Percentiles rank a stretch among this genome's conserved stretches.
Conservation (phyloP, 2,888 invertebrate species). For the Apamea epomidion region DNA sequence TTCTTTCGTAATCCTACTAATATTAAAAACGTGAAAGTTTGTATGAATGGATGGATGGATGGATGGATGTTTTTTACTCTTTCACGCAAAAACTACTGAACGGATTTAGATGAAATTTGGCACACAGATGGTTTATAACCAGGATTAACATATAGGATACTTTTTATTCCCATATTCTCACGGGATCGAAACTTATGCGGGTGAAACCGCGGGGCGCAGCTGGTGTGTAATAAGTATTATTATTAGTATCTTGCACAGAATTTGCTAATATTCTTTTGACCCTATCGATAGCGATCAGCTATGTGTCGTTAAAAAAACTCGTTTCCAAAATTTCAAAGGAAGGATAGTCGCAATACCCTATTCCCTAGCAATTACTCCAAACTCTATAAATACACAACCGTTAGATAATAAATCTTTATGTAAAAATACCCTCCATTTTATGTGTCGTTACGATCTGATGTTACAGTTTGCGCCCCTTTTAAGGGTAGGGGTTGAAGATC, state of each 20-base stretch:
- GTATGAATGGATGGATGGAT: no score
- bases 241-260: background rate
- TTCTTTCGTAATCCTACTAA: no score
- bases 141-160: no score
- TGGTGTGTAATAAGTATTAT: background rate
- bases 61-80: no score
- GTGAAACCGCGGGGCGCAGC: no score
- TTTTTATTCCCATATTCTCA: no score
- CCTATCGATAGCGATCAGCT: background rate
- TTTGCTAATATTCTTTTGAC: background rate
- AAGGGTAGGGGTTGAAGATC: slow-evolving; percentile 58
- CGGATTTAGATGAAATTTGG: no score
- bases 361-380: slow-evolving; percentile 9
- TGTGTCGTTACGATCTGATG: slow-evolving; percentile 58
- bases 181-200: no score
- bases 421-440: slow-evolving; percentile 54
- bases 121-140: no score
- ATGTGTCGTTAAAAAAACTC: background rate
- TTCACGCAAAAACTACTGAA: no score
- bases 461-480: slow-evolving; percentile 57
- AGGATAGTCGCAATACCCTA: background rate
- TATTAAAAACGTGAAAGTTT: no score
- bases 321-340: background rate
- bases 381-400: background rate
- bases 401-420: slow-evolving; percentile 45